Evolutionary conservation across 2,797 vertebrate species (phyloP).

Genomic region (Scleropages formosus): DNA sequence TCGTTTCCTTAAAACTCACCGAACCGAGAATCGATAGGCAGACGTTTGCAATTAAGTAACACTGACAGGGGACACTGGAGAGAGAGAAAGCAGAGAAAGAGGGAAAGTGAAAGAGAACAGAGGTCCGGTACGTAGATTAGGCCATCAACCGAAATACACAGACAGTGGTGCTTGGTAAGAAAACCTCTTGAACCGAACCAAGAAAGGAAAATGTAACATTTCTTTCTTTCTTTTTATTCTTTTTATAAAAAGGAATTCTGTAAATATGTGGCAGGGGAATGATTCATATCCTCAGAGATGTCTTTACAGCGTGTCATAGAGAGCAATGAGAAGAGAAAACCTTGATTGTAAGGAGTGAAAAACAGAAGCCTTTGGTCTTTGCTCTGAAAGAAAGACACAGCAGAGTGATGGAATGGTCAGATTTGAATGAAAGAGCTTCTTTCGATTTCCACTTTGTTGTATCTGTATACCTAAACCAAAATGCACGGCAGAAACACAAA

Average conservation of each 20-base stretch:
- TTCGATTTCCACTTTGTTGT: neutral
- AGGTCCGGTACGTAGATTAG: conserved; percentile 8
- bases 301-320: conserved; percentile 52
- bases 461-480: neutral
- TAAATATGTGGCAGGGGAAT: conserved; percentile 65
- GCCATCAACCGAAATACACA: neutral
- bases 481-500: neutral
- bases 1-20: conserved; percentile 44
- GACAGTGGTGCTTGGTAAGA: conserved; percentile 8
- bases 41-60: conserved; percentile 51
- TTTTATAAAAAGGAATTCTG: conserved; percentile 68
- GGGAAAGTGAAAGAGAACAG: neutral
- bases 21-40: conserved; percentile 42
- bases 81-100: neutral
- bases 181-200: neutral
- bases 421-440: neutral
- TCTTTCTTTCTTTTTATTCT: conserved; percentile 55
- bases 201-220: conserved; percentile 27
- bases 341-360: conserved; percentile 68
- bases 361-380: conserved; percentile 49
- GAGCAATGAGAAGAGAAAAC: conserved; percentile 72
- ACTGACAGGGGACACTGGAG: conserved; percentile 40
- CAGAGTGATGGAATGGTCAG: conserved; percentile 48
- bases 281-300: conserved; percentile 70
- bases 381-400: conserved; percentile 55